Conservation (phyloP, 2,797 vertebrate species). For the Sebastes vulpes region DNA sequence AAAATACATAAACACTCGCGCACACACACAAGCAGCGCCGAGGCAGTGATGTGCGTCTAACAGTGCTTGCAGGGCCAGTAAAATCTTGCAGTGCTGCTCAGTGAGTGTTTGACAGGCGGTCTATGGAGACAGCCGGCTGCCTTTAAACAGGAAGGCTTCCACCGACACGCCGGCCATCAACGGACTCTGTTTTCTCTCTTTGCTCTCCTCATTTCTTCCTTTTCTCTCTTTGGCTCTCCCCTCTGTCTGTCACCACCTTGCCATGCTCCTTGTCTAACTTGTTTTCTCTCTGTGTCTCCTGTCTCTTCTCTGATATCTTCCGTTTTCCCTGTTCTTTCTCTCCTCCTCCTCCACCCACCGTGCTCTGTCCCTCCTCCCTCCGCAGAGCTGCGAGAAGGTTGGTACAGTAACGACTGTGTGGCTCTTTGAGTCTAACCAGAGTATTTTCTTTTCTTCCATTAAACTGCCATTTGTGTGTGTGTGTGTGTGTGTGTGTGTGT, state of each 20-base stretch:
- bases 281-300: slow-evolving; percentile 61
- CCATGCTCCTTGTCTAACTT: slow-evolving; percentile 64
- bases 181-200: slow-evolving; percentile 36
- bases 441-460: slow-evolving; percentile 54
- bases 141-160: slow-evolving; percentile 49
- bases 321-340: slow-evolving; percentile 83
- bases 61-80: slow-evolving; percentile 63
- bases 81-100: slow-evolving; percentile 59
- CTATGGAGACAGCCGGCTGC: slow-evolving; percentile 62
- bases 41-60: slow-evolving; percentile 72
- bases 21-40: slow-evolving; percentile 1
- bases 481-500: slow-evolving; percentile 44
- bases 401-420: slow-evolving; percentile 88
- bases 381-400: slow-evolving; percentile 95
- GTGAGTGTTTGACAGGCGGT: slow-evolving; percentile 73
- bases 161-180: slow-evolving; percentile 40
- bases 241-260: slow-evolving; percentile 60
- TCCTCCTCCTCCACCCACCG: slow-evolving; percentile 59
- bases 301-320: slow-evolving; percentile 90
- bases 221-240: slow-evolving; percentile 12
- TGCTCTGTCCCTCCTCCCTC: slow-evolving; percentile 65
- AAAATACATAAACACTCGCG: background rate
- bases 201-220: slow-evolving; percentile 13
- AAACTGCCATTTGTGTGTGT: slow-evolving; percentile 62
- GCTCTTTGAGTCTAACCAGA: slow-evolving; percentile 52